Conservation (phyloP, 1,140 invertebrate species). For the Solenopsis fugax region DNA sequence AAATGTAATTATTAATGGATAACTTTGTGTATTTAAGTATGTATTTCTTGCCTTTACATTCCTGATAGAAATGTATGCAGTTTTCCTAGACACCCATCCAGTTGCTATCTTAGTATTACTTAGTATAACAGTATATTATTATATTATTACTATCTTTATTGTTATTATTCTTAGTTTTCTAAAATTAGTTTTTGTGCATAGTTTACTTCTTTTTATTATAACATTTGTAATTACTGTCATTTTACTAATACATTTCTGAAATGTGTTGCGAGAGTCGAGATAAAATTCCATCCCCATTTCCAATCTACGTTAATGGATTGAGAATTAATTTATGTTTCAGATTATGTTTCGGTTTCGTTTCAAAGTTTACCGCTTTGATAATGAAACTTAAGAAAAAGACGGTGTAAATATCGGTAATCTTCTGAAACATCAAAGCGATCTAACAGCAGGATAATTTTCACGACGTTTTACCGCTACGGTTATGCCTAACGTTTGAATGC, state of each 20-base stretch:
- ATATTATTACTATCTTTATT: not conserved
- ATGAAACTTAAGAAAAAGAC: not conserved
- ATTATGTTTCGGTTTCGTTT: not conserved
- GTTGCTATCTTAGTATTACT: too few relatives aligned
- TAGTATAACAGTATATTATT: not conserved
- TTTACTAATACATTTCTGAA: not conserved
- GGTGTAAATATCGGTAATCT: not conserved
- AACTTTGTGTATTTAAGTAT: too few relatives aligned
- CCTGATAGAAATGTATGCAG: too few relatives aligned
- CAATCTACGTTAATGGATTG: not conserved
- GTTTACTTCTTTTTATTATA: not conserved
- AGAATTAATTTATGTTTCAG: not conserved
- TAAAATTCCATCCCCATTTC: not conserved
- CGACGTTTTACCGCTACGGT: slow-evolving; percentile 56
- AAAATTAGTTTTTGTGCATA: not conserved
- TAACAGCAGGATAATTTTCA: slow-evolving; percentile 62
- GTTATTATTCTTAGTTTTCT: not conserved
- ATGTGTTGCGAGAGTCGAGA: not conserved
- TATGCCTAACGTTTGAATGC: slow-evolving; percentile 75
- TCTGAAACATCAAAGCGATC: slow-evolving; percentile 4
- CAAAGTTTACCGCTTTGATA: not conserved
- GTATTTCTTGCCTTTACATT: too few relatives aligned
- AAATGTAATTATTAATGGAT: too few relatives aligned
- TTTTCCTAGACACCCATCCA: too few relatives aligned
- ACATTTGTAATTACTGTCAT: not conserved